These are phyloP conservation scores for Hemiprocne comata DNA, from an alignment of 2,113 vertebrate species.

Conservation along the genomic window DNA sequence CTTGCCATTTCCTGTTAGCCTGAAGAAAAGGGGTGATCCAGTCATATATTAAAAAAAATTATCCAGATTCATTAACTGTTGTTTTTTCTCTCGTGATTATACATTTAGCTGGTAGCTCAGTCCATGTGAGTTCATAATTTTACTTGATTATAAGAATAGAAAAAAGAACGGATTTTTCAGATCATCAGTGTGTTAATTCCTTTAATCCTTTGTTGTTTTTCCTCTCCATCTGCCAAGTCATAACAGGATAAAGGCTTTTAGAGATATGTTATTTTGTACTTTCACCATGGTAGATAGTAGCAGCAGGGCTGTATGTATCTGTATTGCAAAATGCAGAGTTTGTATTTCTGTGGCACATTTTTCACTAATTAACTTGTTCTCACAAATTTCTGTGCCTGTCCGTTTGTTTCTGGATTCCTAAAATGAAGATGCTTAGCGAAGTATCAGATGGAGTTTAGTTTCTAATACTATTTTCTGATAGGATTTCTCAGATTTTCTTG, in stretches of 20 bases:
- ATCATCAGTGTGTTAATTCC: background rate
- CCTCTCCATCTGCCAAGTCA: background rate
- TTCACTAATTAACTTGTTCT: background rate
- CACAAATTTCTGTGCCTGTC: background rate
- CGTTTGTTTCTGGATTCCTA: background rate
- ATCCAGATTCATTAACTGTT: background rate
- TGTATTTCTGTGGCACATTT: background rate
- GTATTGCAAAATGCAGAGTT: background rate
- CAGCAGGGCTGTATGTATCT: background rate
- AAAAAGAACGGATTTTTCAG: background rate
- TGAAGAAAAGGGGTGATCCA: background rate
- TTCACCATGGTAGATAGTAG: background rate
- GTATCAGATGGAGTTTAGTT: background rate
- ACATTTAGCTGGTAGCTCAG: background rate
- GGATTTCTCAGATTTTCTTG: background rate
- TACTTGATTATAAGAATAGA: background rate
- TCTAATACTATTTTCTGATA: background rate
- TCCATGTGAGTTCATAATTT: background rate
- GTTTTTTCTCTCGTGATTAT: background rate
- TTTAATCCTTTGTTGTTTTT: constrained; percentile 30
- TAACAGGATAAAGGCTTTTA: constrained; percentile 11
- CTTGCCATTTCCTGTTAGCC: background rate
- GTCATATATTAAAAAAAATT: background rate
- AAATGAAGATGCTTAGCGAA: background rate
- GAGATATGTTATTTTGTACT: background rate